Base-by-base conservation (phyloP, 2,888 invertebrate species). In the Epistrophe grossulariae region DNA sequence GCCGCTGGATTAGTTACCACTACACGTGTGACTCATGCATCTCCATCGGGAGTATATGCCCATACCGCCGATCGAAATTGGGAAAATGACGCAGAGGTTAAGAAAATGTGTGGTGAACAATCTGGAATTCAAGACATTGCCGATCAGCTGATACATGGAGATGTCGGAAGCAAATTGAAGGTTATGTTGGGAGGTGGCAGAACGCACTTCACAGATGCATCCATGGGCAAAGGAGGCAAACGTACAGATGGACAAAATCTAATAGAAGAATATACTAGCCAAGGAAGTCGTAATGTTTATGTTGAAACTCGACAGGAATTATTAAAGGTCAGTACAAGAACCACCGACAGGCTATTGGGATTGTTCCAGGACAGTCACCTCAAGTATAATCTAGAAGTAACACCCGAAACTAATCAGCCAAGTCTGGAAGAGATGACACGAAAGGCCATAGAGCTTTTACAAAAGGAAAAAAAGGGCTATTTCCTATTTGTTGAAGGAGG, bases 121-220 rank as follows among this genome's bases (percentile, higher is more conserved):
- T 90, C 90, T 0, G 89, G 88, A 0, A 95, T 96, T 77, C 92
- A 94, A 0, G 97, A 97, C 89, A 97, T 97, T 64, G 97, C 97
- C 0, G 92, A 94, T 17, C 97, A 97, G 90, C 92, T 97, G 5
- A 94, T 97, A 2, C 93, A 93, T 7, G 94, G 95, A 0, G 93
- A 93, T 0, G 95, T 96, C 15, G 97, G 97, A 24, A 94, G 93
- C 72, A 94, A 95, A 84, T 94, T 96, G 35, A 96, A 96, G 94
- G 95, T 96, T 1, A 95, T 97, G 66, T 93, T 97, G 92, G 97
- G 97, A 0, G 97, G 97, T 15, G 97, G 97, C 0, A 93, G 96
- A 11, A 92, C 93, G 0, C 94, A 95, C 88, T 95, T 97, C 87
- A 92, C 95, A 0, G 95, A 95, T 0, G 93, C 94, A 40, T 91